phyloP scores from a whole-genome alignment of 2,888 invertebrate species.

The Tetanocera ferruginea region DNA sequence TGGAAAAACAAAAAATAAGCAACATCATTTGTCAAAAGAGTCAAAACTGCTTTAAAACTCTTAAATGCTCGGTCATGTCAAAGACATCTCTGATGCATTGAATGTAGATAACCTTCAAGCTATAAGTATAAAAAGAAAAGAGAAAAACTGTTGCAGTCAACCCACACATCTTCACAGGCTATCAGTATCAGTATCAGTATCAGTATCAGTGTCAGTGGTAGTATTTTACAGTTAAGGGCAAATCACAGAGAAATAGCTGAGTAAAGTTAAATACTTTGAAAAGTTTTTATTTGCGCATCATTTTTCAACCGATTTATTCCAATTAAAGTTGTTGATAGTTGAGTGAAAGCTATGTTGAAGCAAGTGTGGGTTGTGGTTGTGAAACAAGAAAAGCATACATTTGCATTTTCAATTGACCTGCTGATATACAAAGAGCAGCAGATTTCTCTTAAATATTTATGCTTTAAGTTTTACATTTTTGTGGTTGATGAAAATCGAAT shows the following conservation, averaged over 20 bases:
- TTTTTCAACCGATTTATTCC: slow-evolving; percentile 62
- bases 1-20: slow-evolving; percentile 65
- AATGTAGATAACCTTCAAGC: background rate
- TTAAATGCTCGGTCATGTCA: slow-evolving; percentile 18
- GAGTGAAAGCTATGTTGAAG: background rate
- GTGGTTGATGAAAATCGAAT: too few relatives aligned
- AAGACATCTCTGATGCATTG: background rate
- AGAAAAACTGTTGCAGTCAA: background rate
- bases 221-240: background rate
- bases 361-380: too few relatives aligned
- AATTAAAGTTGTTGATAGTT: slow-evolving; percentile 51
- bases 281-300: slow-evolving; percentile 46
- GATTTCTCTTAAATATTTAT: too few relatives aligned
- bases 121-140: background rate
- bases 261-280: background rate
- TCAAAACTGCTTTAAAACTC: slow-evolving; percentile 29
- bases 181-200: too few relatives aligned
- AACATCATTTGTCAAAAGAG: slow-evolving; percentile 60
- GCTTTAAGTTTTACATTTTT: too few relatives aligned
- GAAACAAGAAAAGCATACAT: too few relatives aligned
- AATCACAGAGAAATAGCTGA: background rate
- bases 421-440: too few relatives aligned
- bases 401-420: too few relatives aligned
- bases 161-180: background rate
- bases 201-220: too few relatives aligned